Base-by-base conservation (phyloP, 2,797 vertebrate genomes). In the Triplophysa bombifrons region DNA sequence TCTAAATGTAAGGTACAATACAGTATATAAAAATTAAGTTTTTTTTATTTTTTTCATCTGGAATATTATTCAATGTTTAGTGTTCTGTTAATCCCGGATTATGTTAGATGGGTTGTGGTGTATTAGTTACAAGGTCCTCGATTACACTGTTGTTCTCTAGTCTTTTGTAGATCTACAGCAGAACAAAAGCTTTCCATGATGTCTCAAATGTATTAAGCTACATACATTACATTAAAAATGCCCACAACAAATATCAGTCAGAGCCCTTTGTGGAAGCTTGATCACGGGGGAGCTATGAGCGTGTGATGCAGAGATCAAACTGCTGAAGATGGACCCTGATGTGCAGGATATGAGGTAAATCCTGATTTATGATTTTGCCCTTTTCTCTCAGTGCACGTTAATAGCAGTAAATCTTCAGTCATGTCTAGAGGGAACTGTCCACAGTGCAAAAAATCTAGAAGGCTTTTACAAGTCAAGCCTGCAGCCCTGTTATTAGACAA, bases 301-400 rank as follows among this genome's bases (percentile, higher is more conserved):
- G 38, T 74, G 58, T 11, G 25, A 61, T 51, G 51, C 55, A 74
- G n/a, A 71, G 34, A 73, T 74, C 75, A 83, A 76, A 63, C 58
- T 58, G 51, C 73, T 60, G 41, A 78, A 76, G 74, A 80, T 74
- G 69, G 58, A 64, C 76, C 51, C 69, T 56, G 68, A 84, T 68
- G 74, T 55, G 76, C 82, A 76, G 60, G 61, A 61, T 73, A 44
- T 44, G 58, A 76, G 66, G 80, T 85, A 84, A 87, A 86, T 84
- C 83, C 80, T 88, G 81, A 89, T 89, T 89, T 87, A 88, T 83
- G 83, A 27, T 53, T 82, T 76, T 87, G 84, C 84, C 85, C 85
- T 87, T 85, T 86, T 78, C 85, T 64, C 72, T 34, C 55, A 80
- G 76, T 80, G 73, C 83, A 82, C 82, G 41, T 69, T 38, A 60